Evolutionary conservation across 2,113 vertebrate species (phyloP).

Genomic region (Dipodomys ordii): DNA sequence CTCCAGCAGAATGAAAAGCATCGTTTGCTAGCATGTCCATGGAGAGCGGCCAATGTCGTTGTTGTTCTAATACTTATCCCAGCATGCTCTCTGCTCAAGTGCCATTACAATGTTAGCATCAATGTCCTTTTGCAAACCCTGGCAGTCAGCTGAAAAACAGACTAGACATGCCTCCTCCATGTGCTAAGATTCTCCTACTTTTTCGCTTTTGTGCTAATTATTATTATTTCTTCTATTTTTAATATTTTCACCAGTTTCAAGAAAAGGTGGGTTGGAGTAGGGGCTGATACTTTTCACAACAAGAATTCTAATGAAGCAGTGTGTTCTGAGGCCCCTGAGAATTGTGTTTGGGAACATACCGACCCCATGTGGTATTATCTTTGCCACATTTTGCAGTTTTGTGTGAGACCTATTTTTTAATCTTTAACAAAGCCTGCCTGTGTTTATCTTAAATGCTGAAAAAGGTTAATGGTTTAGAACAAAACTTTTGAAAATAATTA

Average conservation of each 20-base stretch:
- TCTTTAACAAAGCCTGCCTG: conserved; percentile 87
- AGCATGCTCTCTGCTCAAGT: not conserved
- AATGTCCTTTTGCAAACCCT: not conserved
- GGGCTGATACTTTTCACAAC: conserved; percentile 89
- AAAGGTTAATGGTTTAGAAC: conserved; percentile 88
- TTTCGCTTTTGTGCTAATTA: conserved; percentile 62
- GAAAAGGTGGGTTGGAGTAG: conserved; percentile 90
- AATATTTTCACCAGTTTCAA: conserved; percentile 89
- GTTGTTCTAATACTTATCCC: not conserved
- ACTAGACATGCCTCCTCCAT: conserved; percentile 18
- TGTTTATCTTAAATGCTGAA: conserved; percentile 89
- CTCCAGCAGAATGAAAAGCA: not conserved
- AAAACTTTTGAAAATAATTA: conserved; percentile 90
- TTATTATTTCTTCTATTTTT: conserved; percentile 26
- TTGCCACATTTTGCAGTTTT: conserved; percentile 87
- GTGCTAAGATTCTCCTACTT: conserved; percentile 46
- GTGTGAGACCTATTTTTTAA: conserved; percentile 91
- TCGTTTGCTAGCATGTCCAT: not conserved
- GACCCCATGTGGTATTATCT: conserved; percentile 89
- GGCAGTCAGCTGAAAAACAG: not conserved
- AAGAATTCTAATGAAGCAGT: conserved; percentile 82
- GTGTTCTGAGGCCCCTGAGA: conserved; percentile 88
- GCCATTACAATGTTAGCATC: conserved; percentile 21
- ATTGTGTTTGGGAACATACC: conserved; percentile 90
- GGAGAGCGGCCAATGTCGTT: not conserved